A percentile compares a stretch with the other conserved stretches of the same genome.
These are phyloP conservation scores for Eupithecia pulchellata DNA, from an alignment of 2,888 invertebrate species.

Conservation along the genomic window DNA sequence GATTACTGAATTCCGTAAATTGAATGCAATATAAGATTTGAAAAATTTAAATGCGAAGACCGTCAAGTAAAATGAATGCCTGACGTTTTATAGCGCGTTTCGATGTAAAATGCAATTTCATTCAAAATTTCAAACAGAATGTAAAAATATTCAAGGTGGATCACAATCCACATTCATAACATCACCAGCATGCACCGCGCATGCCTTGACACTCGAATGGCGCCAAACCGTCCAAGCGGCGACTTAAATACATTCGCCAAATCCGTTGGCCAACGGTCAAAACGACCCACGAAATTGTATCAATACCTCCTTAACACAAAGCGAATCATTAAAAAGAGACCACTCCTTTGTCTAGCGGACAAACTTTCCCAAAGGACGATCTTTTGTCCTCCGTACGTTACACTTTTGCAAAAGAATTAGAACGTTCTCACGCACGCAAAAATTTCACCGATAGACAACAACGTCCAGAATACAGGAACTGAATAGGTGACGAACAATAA, in stretches of 20 bases:
- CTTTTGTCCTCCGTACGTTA: conserved; percentile 66
- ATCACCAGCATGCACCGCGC: conserved; percentile 33
- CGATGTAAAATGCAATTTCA: neutral
- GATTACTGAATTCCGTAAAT: neutral
- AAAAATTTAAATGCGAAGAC: neutral
- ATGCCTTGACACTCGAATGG: conserved; percentile 39
- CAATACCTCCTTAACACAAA: conserved; percentile 73
- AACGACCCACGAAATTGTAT: conserved; percentile 77
- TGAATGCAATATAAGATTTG: neutral
- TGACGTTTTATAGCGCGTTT: neutral
- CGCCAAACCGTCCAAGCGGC: conserved; percentile 60
- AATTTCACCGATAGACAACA: conserved; percentile 78
- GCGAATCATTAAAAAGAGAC: conserved; percentile 84
- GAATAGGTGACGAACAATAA: conserved; percentile 74
- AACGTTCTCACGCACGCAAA: conserved; percentile 85
- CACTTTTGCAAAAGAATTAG: conserved; percentile 82
- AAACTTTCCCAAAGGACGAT: conserved; percentile 69
- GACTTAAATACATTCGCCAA: conserved; percentile 80
- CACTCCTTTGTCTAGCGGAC: conserved; percentile 76
- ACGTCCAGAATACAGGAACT: conserved; percentile 66
- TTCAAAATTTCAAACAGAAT: conserved; percentile 14
- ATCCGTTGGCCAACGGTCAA: conserved; percentile 83
- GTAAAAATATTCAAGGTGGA: conserved; percentile 7
- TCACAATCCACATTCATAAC: conserved; percentile 27
- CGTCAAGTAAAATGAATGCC: neutral